Conservation (phyloP, 2,888 invertebrate genomes). For the Epinotia bilunana region DNA sequence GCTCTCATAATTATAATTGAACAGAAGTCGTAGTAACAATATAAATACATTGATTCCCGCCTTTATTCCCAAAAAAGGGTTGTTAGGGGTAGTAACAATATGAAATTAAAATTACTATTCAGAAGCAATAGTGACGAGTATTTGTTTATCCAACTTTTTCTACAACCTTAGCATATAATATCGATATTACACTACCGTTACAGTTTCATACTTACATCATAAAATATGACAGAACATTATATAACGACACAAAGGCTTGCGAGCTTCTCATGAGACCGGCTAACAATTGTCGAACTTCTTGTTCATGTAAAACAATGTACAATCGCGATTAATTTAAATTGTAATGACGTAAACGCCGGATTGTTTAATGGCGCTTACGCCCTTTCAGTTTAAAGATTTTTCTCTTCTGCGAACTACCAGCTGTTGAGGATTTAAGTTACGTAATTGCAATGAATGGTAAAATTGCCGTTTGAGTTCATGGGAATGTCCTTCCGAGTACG, state of each 20-base stretch:
- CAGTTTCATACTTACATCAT: conserved; percentile 53
- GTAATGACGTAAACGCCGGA: background rate
- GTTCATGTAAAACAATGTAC: conserved; percentile 42
- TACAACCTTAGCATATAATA: background rate
- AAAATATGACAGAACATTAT: conserved; percentile 61
- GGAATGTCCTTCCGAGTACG: conserved; percentile 31
- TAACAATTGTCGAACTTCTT: conserved; percentile 70
- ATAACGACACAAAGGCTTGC: conserved; percentile 72
- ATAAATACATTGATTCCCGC: no score
- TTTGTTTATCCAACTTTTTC: background rate
- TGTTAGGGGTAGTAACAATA: no score
- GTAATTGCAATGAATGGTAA: conserved; percentile 35
- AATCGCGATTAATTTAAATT: background rate
- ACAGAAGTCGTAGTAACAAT: no score
- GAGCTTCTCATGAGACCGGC: conserved; percentile 69
- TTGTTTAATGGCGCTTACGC: conserved; percentile 10
- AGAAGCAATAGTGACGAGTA: no score
- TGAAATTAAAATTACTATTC: no score
- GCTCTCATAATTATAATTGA: no score
- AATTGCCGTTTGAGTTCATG: conserved; percentile 33
- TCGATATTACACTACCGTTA: conserved; percentile 1
- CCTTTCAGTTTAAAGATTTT: background rate
- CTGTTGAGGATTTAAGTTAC: conserved; percentile 43
- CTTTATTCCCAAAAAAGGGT: no score
- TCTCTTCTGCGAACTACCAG: conserved; percentile 55